Evolutionary conservation across 2,797 vertebrate genomes (phyloP).

Genomic region (Myotis myotis): DNA sequence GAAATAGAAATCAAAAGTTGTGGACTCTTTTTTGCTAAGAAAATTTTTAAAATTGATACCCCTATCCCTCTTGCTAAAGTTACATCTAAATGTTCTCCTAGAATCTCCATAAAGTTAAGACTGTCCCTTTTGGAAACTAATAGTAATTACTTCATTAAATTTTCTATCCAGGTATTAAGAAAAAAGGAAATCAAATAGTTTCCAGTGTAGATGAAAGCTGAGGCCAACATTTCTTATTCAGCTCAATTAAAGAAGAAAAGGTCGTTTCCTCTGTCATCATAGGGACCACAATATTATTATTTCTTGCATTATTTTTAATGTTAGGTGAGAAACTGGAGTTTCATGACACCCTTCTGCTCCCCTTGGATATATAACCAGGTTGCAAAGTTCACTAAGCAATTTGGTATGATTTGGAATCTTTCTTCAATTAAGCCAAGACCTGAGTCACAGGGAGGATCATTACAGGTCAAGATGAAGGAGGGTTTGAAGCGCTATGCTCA

Average conservation of each 20-base stretch:
- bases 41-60: not conserved
- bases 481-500: slow-evolving; percentile 35
- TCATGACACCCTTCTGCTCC: not conserved
- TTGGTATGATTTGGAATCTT: slow-evolving; percentile 1
- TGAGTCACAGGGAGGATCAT: not conserved
- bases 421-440: not conserved
- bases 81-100: not conserved
- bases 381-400: not conserved
- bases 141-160: not conserved
- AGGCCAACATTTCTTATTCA: not conserved
- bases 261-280: not conserved
- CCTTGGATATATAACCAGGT: not conserved
- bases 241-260: not conserved
- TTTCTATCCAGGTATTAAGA: not conserved
- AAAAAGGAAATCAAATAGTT: not conserved
- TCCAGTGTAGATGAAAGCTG: not conserved
- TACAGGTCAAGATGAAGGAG: slow-evolving; percentile 28
- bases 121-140: not conserved
- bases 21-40: not conserved
- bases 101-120: not conserved
- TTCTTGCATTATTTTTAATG: not conserved
- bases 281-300: not conserved
- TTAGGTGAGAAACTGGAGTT: not conserved
- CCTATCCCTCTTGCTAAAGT: not conserved
- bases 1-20: not conserved